Base-by-base conservation (phyloP, 2,797 vertebrate species). In the Apogon talboti region DNA sequence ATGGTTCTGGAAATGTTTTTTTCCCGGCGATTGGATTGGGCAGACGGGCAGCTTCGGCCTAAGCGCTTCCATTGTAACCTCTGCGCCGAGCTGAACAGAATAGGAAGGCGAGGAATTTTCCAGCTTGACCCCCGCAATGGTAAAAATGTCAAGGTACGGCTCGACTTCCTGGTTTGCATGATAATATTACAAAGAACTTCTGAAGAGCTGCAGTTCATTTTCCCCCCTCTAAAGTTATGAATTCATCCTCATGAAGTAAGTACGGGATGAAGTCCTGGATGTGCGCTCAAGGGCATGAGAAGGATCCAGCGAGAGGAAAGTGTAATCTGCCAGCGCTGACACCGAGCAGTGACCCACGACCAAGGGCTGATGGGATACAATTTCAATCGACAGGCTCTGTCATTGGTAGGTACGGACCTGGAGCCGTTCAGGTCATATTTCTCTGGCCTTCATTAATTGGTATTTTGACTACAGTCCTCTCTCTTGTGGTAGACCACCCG, bases 401-500 rank as follows among this genome's bases (percentile, higher is more conserved):
- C 84, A 84, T 80, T 79, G 82, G 82, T 81, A 87, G 85, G 87
- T 86, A 83, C 42, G 52, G 85, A 87, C 89, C 86, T 82, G 82
- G 71, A 87, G 78, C 83, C 10, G 78, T 76, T 76, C 77, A 84
- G 89, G 92, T 88, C 91, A 88, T 87, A 87, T 90, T 89, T 87
- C 88, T 82, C 77, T 89, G 86, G 84, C 88, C 89, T 89, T 84
- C 84, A 90, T 92, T 92, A 91, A 93, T 91, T 91, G 86, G 89
- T 91, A 92, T 91, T 92, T 92, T 92, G 90, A 91, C 90, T 89
- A 90, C 76, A 86, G 80, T 82, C 75, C 78, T 78, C 83, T 87
- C 87, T 91, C 89, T 81, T 86, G 82, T 85, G 87, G 86, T 83
- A 62, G 84, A 79, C 86, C 80, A 85, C 84, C 90, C 82, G 62